Conservation (phyloP, 2,113 vertebrate genomes). For the Cromileptes altivelis region DNA sequence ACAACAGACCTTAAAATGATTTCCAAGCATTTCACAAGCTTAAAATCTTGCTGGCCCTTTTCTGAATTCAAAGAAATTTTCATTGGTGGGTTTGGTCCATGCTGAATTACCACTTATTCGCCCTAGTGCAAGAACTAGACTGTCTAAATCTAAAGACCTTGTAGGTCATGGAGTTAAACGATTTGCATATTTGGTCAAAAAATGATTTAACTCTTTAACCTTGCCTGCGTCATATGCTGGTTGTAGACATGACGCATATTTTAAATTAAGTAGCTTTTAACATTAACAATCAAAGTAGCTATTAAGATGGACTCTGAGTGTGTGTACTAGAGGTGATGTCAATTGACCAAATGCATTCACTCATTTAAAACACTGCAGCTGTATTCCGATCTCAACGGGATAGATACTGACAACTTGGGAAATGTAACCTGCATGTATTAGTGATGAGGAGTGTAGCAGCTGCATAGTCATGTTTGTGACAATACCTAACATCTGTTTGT, state of each 20-base stretch:
- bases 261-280: neutral
- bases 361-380: neutral
- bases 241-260: neutral
- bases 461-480: neutral
- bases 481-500: neutral
- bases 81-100: neutral
- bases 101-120: neutral
- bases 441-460: neutral
- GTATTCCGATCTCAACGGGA: no score
- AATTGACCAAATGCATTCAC: neutral
- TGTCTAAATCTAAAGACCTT: neutral
- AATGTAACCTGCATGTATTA: neutral
- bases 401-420: neutral
- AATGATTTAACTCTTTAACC: neutral
- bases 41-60: neutral
- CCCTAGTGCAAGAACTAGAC: neutral
- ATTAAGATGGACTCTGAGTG: neutral
- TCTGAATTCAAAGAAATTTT: neutral
- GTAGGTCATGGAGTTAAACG: neutral
- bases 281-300: neutral
- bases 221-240: neutral
- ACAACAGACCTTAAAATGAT: neutral
- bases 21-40: constrained; percentile 7
- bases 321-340: neutral
- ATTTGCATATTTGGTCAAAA: neutral